Evolutionary conservation across 2,797 vertebrate genomes (phyloP).

Genomic region (Gadopsis marmoratus): DNA sequence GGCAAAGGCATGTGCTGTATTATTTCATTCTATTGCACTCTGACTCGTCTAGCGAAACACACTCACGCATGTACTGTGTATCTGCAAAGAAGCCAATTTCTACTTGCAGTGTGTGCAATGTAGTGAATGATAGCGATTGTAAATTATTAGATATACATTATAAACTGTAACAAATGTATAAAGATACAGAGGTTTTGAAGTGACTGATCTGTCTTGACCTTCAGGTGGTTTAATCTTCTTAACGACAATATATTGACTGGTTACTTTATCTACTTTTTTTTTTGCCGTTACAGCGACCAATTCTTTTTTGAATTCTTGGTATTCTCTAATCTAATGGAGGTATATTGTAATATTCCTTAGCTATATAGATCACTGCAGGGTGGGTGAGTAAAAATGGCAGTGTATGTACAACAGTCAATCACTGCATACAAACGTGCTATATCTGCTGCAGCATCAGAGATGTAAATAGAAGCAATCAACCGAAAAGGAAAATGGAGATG

Average conservation of each 20-base stretch:
- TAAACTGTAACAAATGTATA: conserved; percentile 18
- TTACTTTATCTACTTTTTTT: background rate
- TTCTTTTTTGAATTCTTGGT: background rate
- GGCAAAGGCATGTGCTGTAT: conserved; percentile 11
- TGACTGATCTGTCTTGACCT: background rate
- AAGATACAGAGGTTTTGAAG: background rate
- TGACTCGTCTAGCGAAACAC: conserved; percentile 32
- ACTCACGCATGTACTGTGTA: conserved; percentile 29
- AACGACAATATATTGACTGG: background rate
- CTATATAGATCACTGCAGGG: background rate
- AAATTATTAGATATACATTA: background rate
- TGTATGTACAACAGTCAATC: conserved; percentile 1
- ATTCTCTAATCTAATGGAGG: conserved; percentile 9
- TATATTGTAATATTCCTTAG: conserved; percentile 3
- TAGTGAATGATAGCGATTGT: background rate
- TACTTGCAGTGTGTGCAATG: background rate
- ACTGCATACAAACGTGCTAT: conserved; percentile 44
- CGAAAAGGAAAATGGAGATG: conserved; percentile 40
- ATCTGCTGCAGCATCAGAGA: conserved; percentile 21
- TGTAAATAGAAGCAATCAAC: conserved; percentile 42
- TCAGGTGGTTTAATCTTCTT: background rate
- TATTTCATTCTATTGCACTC: conserved; percentile 43
- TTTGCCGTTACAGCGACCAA: background rate
- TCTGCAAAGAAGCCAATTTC: conserved; percentile 20
- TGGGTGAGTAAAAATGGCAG: background rate